phyloP scores from a whole-genome alignment of 2,113 vertebrate genomes.

The Acanthochromis polyacanthus region DNA sequence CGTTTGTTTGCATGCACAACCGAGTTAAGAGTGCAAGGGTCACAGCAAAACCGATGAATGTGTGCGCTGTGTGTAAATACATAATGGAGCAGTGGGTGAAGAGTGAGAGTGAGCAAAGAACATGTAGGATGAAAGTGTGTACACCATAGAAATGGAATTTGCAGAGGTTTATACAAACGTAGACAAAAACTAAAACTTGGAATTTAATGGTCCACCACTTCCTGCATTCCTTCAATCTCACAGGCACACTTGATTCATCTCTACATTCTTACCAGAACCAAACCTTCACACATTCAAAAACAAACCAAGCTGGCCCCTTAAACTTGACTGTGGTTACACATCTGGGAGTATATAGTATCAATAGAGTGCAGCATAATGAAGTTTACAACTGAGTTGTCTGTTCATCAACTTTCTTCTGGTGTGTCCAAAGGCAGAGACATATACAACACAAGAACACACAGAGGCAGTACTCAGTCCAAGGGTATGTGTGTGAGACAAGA shows the following conservation, averaged over 20 bases:
- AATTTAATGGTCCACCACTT: constrained; percentile 39
- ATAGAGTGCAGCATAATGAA: neutral
- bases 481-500: neutral
- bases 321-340: constrained; percentile 5
- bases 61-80: neutral
- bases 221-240: constrained; percentile 64
- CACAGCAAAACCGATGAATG: constrained; percentile 8
- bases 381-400: constrained; percentile 21
- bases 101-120: constrained; percentile 4
- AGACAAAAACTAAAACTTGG: neutral
- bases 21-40: constrained; percentile 17
- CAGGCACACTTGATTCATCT: constrained; percentile 6
- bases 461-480: constrained; percentile 4
- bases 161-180: neutral
- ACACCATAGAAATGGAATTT: neutral
- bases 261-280: constrained; percentile 3
- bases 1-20: neutral
- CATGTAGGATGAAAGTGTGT: constrained; percentile 27
- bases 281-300: constrained; percentile 23
- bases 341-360: constrained; percentile 1
- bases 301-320: neutral
- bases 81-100: neutral
- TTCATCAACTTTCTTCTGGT: constrained; percentile 38
- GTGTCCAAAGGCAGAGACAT: neutral
- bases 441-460: constrained; percentile 20